phyloP scores from a whole-genome alignment of 2,113 vertebrate species.

The Spea bombifrons region DNA sequence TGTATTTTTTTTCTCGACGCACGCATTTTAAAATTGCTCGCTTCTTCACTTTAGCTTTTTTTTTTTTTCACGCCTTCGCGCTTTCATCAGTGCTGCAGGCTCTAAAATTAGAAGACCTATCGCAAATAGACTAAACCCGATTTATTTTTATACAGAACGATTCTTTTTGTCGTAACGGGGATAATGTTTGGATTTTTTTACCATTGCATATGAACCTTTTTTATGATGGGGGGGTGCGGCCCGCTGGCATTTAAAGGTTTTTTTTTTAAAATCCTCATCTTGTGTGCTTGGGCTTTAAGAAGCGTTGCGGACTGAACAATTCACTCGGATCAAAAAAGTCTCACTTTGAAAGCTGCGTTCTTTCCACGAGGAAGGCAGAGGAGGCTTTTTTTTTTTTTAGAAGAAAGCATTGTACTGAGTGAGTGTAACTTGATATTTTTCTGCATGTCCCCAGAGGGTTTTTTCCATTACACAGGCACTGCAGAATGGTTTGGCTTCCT shows the following conservation, averaged over 20 bases:
- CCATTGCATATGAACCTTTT: not conserved
- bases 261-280: constrained; percentile 1
- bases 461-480: constrained; percentile 80
- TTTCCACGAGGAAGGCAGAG: constrained; percentile 26
- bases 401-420: constrained; percentile 41
- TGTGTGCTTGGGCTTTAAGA: constrained; percentile 26
- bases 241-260: not conserved
- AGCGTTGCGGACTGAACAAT: constrained; percentile 30
- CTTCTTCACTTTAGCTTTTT: not conserved
- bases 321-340: constrained; percentile 21
- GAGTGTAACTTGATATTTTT: constrained; percentile 59
- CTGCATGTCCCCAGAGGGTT: constrained; percentile 73
- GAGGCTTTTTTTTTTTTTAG: constrained; percentile 6
- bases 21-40: not conserved
- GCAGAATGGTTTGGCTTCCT: constrained; percentile 64
- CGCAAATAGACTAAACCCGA: not conserved
- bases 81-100: constrained; percentile 7
- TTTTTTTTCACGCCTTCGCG: constrained; percentile 3
- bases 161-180: not conserved
- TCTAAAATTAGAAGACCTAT: constrained; percentile 15
- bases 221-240: not conserved
- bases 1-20: not conserved
- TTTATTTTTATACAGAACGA: not conserved
- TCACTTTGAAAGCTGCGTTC: constrained; percentile 30
- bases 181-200: not conserved